Conservation (phyloP, 2,113 vertebrate species). For the Emydocephalus ijimae region DNA sequence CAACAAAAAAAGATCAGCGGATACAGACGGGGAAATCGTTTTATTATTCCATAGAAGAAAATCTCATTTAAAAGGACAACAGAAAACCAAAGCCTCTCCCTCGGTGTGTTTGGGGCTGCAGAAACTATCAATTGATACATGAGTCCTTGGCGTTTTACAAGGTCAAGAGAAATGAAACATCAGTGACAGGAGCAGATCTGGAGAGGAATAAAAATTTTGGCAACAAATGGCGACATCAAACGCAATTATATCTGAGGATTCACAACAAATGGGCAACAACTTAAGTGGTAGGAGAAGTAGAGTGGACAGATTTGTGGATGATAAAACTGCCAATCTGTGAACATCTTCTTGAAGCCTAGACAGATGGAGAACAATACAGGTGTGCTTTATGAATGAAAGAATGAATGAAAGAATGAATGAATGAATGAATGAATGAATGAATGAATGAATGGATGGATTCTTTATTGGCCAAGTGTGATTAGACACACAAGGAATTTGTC, state of each 20-base stretch:
- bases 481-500: no score
- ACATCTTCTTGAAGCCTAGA: not conserved
- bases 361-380: no score
- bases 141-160: slow-evolving; percentile 29
- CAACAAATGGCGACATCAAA: slow-evolving; percentile 19
- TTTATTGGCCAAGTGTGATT: no score
- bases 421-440: no score
- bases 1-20: not conserved
- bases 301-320: not conserved
- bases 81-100: not conserved
- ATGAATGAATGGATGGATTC: no score
- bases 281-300: not conserved
- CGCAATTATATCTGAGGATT: not conserved
- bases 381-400: no score
- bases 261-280: not conserved
- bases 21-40: not conserved
- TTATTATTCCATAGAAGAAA: not conserved
- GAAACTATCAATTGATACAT: slow-evolving; percentile 34
- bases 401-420: no score
- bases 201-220: not conserved
- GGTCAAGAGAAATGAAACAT: slow-evolving; percentile 45
- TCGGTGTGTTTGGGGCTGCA: slow-evolving; percentile 37
- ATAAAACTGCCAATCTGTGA: not conserved
- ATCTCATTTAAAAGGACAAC: not conserved
- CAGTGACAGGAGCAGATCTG: not conserved